A percentile compares a stretch with the other conserved stretches of the same genome.
These are phyloP conservation scores for Trichonephila inaurata DNA, from an alignment of 1,140 invertebrate genomes.

Conservation along the genomic window DNA sequence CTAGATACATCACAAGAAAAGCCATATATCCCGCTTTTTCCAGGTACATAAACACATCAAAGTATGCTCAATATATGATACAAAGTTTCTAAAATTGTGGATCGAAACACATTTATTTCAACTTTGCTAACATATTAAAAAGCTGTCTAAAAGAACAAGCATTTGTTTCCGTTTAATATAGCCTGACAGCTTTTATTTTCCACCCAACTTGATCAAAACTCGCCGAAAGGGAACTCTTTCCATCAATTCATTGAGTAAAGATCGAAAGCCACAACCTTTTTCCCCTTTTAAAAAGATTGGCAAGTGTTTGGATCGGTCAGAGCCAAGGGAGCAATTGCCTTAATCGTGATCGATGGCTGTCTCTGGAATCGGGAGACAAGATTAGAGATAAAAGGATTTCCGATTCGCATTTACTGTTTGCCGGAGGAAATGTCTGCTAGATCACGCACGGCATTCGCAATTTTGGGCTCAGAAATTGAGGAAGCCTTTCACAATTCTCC, in stretches of 20 bases:
- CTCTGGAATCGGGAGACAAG: conserved; percentile 36
- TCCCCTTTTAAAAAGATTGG: not conserved
- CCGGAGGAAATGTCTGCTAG: conserved; percentile 9
- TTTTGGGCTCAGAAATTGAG: not conserved
- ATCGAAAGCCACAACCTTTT: conserved; percentile 8
- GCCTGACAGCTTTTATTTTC: not conserved
- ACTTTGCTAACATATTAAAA: not conserved
- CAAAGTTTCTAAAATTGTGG: too few relatives aligned
- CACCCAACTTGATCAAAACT: not conserved
- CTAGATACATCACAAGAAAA: too few relatives aligned
- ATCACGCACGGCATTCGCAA: conserved; percentile 34
- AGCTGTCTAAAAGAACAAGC: not conserved
- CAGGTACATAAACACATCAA: too few relatives aligned
- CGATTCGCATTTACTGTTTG: conserved; percentile 40
- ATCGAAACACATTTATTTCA: too few relatives aligned
- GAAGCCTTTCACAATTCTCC: not conserved
- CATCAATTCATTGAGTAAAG: not conserved
- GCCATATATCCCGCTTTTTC: too few relatives aligned
- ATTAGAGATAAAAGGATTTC: conserved; percentile 71
- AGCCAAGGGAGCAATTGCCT: conserved; percentile 31
- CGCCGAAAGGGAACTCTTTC: not conserved
- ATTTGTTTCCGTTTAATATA: not conserved
- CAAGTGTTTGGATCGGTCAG: conserved; percentile 6
- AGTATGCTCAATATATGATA: too few relatives aligned
- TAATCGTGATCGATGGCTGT: conserved; percentile 60